Evolutionary conservation across 2,888 invertebrate species (phyloP).

Genomic region (Atrina japonica): DNA sequence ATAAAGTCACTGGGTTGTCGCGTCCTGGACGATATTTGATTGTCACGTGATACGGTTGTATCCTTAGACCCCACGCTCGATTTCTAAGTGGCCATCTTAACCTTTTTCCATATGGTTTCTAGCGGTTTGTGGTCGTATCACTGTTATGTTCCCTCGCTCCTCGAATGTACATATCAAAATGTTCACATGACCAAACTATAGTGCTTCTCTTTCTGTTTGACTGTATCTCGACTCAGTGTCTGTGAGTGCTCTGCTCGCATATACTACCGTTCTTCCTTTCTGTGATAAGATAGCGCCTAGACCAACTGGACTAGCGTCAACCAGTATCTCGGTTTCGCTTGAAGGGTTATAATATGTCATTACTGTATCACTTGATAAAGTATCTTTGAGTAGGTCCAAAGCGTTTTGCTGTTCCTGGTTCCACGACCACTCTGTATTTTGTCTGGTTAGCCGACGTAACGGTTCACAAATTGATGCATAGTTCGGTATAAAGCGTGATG

Average conservation of each 20-base stretch:
- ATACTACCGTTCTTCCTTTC: constrained; percentile 20
- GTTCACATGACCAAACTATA: constrained; percentile 57
- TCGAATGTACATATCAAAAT: constrained; percentile 55
- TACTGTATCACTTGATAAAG: constrained; percentile 46
- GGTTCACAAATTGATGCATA: constrained; percentile 58
- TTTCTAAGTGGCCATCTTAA: constrained; percentile 51
- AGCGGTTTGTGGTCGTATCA: constrained; percentile 63
- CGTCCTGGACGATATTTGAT: constrained; percentile 53
- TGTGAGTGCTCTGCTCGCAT: constrained; percentile 50
- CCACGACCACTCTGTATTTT: constrained; percentile 53
- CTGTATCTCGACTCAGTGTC: constrained; percentile 51
- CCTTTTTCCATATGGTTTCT: constrained; percentile 42
- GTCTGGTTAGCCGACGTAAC: constrained; percentile 50
- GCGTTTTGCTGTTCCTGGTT: constrained; percentile 45
- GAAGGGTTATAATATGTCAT: constrained; percentile 49
- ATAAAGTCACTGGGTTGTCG: constrained; percentile 64
- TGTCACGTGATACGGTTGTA: constrained; percentile 54
- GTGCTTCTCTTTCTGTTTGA: constrained; percentile 53
- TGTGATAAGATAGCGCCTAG: constrained; percentile 43
- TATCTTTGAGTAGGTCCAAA: constrained; percentile 45
- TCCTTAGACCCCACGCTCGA: constrained; percentile 43
- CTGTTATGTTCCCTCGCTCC: constrained; percentile 46
- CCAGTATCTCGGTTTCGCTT: constrained; percentile 48
- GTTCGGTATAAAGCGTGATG: constrained; percentile 57
- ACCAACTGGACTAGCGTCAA: constrained; percentile 62